Conservation (phyloP, 2,113 vertebrate genomes). For the Polypterus senegalus region DNA sequence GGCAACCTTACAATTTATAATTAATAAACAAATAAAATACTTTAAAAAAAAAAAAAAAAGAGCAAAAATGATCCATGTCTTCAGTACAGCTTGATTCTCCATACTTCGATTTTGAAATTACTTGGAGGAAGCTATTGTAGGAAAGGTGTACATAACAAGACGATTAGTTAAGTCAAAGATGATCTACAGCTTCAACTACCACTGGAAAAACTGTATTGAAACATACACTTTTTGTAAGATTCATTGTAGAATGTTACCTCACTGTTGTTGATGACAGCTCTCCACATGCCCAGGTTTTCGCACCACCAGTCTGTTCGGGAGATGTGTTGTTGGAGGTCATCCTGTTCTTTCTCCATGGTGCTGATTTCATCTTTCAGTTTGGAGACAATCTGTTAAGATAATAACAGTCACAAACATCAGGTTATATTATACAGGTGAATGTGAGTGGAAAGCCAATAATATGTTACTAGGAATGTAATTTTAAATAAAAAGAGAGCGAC, state of each 20-base stretch:
- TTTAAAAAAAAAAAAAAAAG: no score
- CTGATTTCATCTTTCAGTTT: slow-evolving; percentile 90
- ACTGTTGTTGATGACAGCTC: slow-evolving; percentile 64
- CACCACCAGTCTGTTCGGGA: slow-evolving; percentile 94
- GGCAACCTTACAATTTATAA: no score
- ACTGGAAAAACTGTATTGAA: no score
- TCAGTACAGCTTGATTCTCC: no score
- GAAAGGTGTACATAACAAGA: no score
- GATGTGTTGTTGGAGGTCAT: slow-evolving; percentile 84
- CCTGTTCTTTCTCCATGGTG: slow-evolving; percentile 81
- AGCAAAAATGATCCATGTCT: no score
- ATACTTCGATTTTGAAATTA: no score
- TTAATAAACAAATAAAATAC: no score
- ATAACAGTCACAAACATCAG: slow-evolving; percentile 13
- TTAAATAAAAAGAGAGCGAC: neutral
- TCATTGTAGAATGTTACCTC: slow-evolving; percentile 52
- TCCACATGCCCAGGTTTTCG: slow-evolving; percentile 89
- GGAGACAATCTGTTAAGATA: slow-evolving; percentile 65
- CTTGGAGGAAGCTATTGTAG: no score
- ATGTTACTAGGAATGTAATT: slow-evolving; percentile 4
- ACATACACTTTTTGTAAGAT: neutral
- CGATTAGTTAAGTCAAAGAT: no score
- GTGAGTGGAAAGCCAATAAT: neutral
- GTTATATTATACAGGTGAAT: neutral
- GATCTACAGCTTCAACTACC: no score